Percentiles rank a stretch among this genome's conserved stretches.
Evolutionary conservation across 1,140 invertebrate genomes (phyloP).

Genomic region (Rhagoletis pomonella): DNA sequence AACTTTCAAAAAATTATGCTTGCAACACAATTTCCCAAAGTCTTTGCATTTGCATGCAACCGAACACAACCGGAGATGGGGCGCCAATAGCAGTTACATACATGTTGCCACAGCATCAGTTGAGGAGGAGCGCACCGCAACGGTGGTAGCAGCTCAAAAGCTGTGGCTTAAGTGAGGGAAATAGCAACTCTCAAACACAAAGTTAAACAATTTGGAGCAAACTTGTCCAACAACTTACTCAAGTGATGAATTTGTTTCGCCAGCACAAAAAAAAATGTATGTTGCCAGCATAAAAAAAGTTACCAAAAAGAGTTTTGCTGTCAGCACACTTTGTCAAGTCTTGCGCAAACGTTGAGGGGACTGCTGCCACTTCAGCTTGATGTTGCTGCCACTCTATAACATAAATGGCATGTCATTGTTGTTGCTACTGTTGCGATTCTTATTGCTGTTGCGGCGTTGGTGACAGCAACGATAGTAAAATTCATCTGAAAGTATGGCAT

Average conservation of each 20-base stretch:
- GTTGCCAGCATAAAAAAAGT: too few species aligned
- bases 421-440: not conserved
- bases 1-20: not conserved
- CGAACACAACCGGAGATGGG: not conserved
- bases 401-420: conserved; percentile 24
- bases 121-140: not conserved
- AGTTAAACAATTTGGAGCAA: conserved; percentile 35
- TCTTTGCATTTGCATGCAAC: not conserved
- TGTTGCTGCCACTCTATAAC: conserved; percentile 17
- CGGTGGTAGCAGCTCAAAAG: not conserved
- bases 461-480: conserved; percentile 7
- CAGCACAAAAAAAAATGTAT: not conserved
- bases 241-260: conserved; percentile 47
- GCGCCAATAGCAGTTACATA: not conserved
- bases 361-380: not conserved
- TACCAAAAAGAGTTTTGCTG: conserved; percentile 17
- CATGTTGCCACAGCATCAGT: conserved; percentile 14
- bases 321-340: conserved; percentile 42
- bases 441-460: not conserved
- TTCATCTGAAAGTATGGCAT: not conserved
- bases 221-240: conserved; percentile 42
- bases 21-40: not conserved
- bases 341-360: not conserved
- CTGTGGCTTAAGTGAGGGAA: not conserved
- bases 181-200: conserved; percentile 13